Conservation (phyloP, 2,888 invertebrate species). For the Cheilosia scutellata region DNA sequence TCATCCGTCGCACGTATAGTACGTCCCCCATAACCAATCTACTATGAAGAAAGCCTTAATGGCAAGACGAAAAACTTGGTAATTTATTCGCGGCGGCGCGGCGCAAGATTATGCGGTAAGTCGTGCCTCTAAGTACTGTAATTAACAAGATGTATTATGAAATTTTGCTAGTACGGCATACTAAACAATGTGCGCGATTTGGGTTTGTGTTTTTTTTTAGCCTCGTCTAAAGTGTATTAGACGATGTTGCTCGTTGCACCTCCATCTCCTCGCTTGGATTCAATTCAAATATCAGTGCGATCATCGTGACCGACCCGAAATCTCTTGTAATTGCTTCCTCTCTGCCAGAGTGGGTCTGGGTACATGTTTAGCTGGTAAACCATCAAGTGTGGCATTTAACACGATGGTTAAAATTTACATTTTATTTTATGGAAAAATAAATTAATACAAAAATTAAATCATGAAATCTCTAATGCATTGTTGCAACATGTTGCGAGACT, state of each 20-base stretch:
- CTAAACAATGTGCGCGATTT: constrained; percentile 36
- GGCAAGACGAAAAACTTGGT: constrained; percentile 25
- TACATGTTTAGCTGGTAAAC: constrained; percentile 33
- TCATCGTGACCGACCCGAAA: constrained; percentile 60
- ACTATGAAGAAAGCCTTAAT: constrained; percentile 42
- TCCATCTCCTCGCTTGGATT: background rate
- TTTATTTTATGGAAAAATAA: constrained; percentile 22
- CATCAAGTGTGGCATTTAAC: constrained; percentile 72
- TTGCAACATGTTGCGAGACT: constrained; percentile 60
- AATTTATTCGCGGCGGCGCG: constrained; percentile 57
- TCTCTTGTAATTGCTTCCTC: constrained; percentile 24
- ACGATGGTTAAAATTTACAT: constrained; percentile 42
- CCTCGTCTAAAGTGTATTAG: constrained; percentile 20
- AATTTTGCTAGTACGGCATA: constrained; percentile 56
- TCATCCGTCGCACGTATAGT: constrained; percentile 36
- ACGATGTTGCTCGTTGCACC: background rate
- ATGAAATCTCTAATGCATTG: constrained; percentile 15
- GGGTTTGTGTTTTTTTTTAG: background rate
- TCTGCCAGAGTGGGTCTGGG: background rate
- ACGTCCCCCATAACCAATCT: constrained; percentile 10
- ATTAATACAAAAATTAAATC: background rate
- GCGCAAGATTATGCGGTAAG: constrained; percentile 61
- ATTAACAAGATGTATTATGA: constrained; percentile 74
- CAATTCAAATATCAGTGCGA: constrained; percentile 60
- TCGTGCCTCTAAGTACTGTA: constrained; percentile 71